phyloP scores from a whole-genome alignment of 2,797 vertebrate species.

The Intellagama lesueurii region DNA sequence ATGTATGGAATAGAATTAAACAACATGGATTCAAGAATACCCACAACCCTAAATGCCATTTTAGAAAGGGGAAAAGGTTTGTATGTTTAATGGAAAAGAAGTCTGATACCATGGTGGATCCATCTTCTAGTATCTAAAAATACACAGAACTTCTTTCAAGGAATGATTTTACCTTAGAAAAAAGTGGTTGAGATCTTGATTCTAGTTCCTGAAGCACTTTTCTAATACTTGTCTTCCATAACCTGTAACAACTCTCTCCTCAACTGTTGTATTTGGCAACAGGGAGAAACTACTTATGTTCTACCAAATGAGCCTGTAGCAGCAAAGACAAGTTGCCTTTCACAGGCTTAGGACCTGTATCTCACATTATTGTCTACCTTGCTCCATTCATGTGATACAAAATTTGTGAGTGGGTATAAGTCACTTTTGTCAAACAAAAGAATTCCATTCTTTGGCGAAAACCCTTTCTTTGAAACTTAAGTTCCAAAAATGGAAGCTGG shows the following conservation, averaged over 20 bases:
- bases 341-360: not conserved
- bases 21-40: no score
- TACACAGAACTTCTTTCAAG: not conserved
- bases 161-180: not conserved
- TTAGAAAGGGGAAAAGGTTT: not conserved
- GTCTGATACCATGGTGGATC: no score
- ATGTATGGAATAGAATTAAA: not conserved
- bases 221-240: no score
- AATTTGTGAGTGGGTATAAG: not conserved
- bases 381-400: not conserved
- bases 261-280: not conserved
- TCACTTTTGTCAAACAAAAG: not conserved
- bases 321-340: not conserved
- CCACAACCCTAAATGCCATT: not conserved
- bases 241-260: not conserved
- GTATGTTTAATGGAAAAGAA: not conserved
- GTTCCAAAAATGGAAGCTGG: constrained; percentile 17
- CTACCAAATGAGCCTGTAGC: not conserved
- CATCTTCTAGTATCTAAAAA: not conserved
- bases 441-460: not conserved
- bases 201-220: not conserved
- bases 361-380: constrained; percentile 28
- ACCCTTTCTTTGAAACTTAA: constrained; percentile 18
- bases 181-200: not conserved
- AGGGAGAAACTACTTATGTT: not conserved